Evolutionary conservation across 2,888 invertebrate species (phyloP), one percentile per base, ranked within the genome.

Genomic region (Ceriagrion tenellum): DNA sequence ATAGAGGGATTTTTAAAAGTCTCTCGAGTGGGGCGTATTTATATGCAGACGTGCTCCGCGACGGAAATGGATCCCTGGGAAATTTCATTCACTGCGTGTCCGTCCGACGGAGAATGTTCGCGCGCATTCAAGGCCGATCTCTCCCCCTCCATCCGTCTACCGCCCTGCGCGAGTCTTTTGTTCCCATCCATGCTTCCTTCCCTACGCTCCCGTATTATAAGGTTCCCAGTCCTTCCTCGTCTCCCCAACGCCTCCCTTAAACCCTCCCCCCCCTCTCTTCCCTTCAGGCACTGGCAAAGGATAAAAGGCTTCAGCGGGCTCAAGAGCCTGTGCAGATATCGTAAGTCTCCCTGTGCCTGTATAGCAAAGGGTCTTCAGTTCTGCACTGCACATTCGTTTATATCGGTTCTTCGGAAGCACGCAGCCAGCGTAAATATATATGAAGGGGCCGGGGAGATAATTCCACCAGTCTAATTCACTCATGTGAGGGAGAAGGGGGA

Each of bases 51-150:
- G 26, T 35, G 35, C 81, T 81, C 81, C 35, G 16, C 81, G 81
- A 81, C 81, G 81, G 81, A 81, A 81, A 81, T 81, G 81, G 81
- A 81, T 81, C 81, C 26, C 81, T 81, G 81, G 16, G 81, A 81
- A 81, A 81, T 81, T 81, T 81, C 81, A 81, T 81, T 81, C 81
- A 35, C 81, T 10, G 26, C 81, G 81, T 35, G 81, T 35, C 81
- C 81, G 81, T 16, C 81, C 81, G 81, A 81, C 81, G 81, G 81
- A 35, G 81, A 81, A 81, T 81, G 81, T 18, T 81, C 81, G 30
- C 81, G 35, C 81, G 69, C 69, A 10, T 23, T n/a, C 69, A 69
- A 40, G 40, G 88, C 89, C 55, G 47, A 63, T 47, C 93, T 93
- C 35, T 40, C 40, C 35, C 26, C 40, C 69, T 26, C 91, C 63